Percentiles rank a stretch among this genome's conserved stretches.
Evolutionary conservation across 1,140 invertebrate genomes (phyloP).

Genomic region (Periplaneta americana): DNA sequence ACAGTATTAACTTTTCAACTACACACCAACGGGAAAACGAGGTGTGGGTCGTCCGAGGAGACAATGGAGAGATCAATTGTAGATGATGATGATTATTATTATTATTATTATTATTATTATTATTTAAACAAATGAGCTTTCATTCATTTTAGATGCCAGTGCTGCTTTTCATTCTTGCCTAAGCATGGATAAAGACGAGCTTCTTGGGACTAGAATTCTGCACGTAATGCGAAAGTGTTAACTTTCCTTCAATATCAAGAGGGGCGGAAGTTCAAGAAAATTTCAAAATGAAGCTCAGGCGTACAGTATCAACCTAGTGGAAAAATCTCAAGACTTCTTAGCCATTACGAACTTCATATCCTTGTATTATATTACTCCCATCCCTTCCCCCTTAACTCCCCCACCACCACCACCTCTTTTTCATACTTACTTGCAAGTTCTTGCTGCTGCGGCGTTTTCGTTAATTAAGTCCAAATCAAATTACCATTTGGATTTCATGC

Average conservation of each 20-base stretch:
- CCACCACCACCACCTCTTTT: too few species aligned
- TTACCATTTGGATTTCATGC: conserved; percentile 39
- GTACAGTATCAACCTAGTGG: neutral
- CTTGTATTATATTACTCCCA: neutral
- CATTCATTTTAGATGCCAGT: too few species aligned
- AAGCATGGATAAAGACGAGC: too few species aligned
- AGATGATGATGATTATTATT: too few species aligned
- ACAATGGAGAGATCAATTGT: too few species aligned
- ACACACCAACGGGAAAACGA: too few species aligned
- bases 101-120: too few species aligned
- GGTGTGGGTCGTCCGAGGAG: too few species aligned
- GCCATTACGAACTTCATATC: neutral
- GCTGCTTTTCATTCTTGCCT: too few species aligned
- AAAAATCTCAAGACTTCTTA: neutral
- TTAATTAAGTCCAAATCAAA: conserved; percentile 41
- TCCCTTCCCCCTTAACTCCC: neutral
- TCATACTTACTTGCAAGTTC: neutral
- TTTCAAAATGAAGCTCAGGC: neutral
- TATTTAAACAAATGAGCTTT: too few species aligned
- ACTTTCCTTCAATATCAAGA: neutral
- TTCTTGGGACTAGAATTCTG: too few species aligned
- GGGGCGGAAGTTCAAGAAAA: neutral
- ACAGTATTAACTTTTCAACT: too few species aligned
- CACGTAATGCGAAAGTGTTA: neutral
- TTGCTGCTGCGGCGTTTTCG: conserved; percentile 17